phyloP scores from a whole-genome alignment of 2,888 invertebrate species.

The Prenolepis imparis region DNA sequence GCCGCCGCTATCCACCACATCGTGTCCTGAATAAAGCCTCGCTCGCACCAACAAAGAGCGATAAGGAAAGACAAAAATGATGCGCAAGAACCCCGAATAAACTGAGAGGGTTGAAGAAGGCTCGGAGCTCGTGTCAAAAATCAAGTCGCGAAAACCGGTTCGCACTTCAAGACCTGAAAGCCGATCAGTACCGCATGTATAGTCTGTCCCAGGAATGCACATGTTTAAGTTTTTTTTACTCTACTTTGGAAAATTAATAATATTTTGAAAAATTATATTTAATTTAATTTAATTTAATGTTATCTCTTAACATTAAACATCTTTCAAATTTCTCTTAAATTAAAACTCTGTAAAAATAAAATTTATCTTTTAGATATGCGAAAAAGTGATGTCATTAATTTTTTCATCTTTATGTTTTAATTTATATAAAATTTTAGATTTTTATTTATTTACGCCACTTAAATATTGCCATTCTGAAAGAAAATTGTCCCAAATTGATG shows the following conservation, averaged over 20 bases:
- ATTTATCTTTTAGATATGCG: background rate
- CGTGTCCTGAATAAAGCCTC: slow-evolving; percentile 62
- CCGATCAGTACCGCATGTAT: slow-evolving; percentile 76
- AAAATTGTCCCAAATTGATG: background rate
- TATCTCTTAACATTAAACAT: background rate
- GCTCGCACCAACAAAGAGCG: slow-evolving; percentile 30
- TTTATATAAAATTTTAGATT: background rate
- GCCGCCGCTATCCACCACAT: slow-evolving; percentile 59
- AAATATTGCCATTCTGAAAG: background rate
- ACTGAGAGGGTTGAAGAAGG: slow-evolving; percentile 63
- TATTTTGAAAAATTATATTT: background rate
- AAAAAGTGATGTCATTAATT: background rate
- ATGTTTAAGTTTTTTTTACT: background rate
- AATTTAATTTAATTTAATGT: background rate
- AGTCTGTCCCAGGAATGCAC: slow-evolving; percentile 7
- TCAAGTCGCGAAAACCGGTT: slow-evolving; percentile 79
- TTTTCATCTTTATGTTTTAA: background rate
- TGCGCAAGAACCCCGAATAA: slow-evolving; percentile 51
- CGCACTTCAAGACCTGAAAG: slow-evolving; percentile 77
- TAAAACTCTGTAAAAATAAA: background rate
- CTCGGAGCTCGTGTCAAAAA: slow-evolving; percentile 72
- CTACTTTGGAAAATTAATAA: background rate
- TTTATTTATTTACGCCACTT: background rate
- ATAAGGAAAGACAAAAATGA: slow-evolving; percentile 44
- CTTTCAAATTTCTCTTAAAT: background rate